Conservation (phyloP, 2,113 vertebrate genomes). For the Sphaerodactylus townsendi region DNA sequence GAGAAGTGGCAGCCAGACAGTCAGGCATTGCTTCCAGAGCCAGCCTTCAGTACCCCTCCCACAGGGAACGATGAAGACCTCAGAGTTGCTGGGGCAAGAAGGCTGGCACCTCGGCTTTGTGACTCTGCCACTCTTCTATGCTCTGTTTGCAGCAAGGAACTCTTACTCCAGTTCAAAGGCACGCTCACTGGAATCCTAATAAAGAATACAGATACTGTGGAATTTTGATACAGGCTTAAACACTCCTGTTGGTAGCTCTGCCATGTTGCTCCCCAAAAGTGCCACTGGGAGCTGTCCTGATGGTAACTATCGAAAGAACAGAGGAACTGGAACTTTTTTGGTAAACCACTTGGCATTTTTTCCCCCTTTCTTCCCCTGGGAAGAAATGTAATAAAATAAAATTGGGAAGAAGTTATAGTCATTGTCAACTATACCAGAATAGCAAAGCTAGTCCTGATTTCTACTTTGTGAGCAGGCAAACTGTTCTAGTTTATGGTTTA, state of each 20-base stretch:
- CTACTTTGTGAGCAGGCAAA: neutral
- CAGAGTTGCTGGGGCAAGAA: neutral
- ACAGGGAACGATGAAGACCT: neutral
- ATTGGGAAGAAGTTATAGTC: neutral
- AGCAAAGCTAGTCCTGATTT: neutral
- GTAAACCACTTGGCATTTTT: too few species aligned
- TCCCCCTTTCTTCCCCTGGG: too few species aligned
- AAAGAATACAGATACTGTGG: too few species aligned
- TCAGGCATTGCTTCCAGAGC: neutral
- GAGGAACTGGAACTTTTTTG: too few species aligned
- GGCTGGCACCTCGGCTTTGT: neutral
- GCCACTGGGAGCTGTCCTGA: too few species aligned
- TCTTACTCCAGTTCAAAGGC: neutral
- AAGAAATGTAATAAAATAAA: neutral
- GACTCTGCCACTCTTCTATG: neutral
- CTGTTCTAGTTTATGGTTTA: neutral
- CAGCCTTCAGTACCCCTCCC: neutral
- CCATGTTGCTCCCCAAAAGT: too few species aligned
- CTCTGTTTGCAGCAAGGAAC: neutral
- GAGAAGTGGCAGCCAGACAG: neutral
- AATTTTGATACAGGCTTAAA: too few species aligned
- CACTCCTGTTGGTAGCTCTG: too few species aligned
- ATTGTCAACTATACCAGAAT: neutral
- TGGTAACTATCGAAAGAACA: too few species aligned
- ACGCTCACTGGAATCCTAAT: too few species aligned